phyloP scores from a whole-genome alignment of 2,888 invertebrate species.

The Platycnemis pennipes region DNA sequence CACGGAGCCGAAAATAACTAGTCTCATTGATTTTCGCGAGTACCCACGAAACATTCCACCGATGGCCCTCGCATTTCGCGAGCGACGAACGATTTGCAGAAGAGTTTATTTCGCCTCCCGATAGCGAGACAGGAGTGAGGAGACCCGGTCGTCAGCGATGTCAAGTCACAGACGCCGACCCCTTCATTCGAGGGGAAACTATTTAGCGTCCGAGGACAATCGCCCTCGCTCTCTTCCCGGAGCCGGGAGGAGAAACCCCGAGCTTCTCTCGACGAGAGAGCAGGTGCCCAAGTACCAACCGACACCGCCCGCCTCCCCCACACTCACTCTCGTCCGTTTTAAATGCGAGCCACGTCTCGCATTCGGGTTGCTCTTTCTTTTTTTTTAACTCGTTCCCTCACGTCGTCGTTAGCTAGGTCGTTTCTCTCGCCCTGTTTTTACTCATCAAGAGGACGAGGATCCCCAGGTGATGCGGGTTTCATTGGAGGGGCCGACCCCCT shows the following conservation, averaged over 20 bases:
- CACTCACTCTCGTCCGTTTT: background rate
- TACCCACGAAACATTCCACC: background rate
- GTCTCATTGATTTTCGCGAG: background rate
- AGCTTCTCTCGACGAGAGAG: background rate
- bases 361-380: background rate
- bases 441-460: background rate
- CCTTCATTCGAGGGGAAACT: no score
- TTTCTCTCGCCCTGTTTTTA: conserved; percentile 13
- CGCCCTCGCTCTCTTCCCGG: no score
- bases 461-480: background rate
- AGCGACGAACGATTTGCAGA: background rate
- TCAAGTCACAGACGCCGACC: no score
- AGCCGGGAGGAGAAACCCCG: no score
- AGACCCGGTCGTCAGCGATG: no score
- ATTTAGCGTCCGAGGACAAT: no score
- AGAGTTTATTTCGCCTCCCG: background rate
- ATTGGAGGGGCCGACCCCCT: background rate
- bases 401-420: background rate
- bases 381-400: background rate
- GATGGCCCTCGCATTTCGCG: background rate
- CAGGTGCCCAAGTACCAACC: background rate
- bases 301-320: background rate
- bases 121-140: background rate
- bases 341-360: conserved; percentile 6
- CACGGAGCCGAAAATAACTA: background rate